Evolutionary conservation across 1,140 invertebrate species (phyloP), one percentile per base, ranked within the genome.

Genomic region (Lordiphosa collinella): DNA sequence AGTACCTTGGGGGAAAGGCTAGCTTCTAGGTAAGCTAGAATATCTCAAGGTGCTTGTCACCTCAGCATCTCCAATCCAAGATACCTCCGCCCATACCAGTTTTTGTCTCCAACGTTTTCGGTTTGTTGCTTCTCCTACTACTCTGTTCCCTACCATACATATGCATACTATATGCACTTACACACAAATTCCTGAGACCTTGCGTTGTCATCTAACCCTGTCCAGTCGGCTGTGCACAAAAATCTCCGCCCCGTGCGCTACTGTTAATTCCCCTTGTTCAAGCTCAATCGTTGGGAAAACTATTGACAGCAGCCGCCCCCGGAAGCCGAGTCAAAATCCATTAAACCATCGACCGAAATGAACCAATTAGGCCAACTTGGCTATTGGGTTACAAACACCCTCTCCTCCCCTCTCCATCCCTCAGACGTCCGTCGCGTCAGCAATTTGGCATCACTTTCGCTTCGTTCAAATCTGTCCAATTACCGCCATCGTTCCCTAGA

Each of bases 291-390:
- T 40, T 80, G 58, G 67, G 55, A 84, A 82, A 76, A 67, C 37
- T 38, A 29, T 44, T 10, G 49, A 38, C 14, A 12, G 13, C 7
- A 34, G 34, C 36, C 48, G 48, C 31, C 32, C 51, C 13, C 72
- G 76, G 76, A 82, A 75, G 61, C 72, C 6, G 25, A 29, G 72
- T 72, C 72, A 71, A 75, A 74, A 76, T 76, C 76, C 76, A 82
- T 82, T 82, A 71, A 49, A 46, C 65, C 51, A 34, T 65, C 53
- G 66, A 43, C 69, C 59, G 80, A 71, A 79, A 68, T 79, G 68
- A 66, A 66, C 56, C 64, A 71, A 70, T 61, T 50, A 61, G 29
- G 72, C 71, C 68, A 75, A 68, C 57, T 55, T 35, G 34, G 44
- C 12, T 65, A 70, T 61, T 66, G 34, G 48, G 56, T 66, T 70